Evolutionary conservation across 2,113 vertebrate species (phyloP).

Genomic region (Erythrolamprus reginae): DNA sequence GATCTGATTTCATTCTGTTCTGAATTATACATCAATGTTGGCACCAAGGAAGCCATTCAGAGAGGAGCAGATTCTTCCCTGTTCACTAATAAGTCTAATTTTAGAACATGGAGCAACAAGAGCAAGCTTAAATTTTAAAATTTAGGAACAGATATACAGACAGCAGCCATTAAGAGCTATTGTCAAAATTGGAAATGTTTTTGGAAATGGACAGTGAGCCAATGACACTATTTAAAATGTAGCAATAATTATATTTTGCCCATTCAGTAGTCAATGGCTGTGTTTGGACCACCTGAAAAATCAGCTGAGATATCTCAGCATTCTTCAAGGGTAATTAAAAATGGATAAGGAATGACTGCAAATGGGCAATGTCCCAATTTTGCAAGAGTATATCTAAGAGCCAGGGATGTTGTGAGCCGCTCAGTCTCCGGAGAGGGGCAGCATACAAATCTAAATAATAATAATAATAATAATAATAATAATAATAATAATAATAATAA

Average conservation of each 20-base stretch:
- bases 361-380: background rate
- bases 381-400: background rate
- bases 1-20: background rate
- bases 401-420: too few species aligned
- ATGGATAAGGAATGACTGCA: background rate
- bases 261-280: background rate
- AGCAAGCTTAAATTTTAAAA: background rate
- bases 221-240: background rate
- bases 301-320: background rate
- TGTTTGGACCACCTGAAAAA: background rate
- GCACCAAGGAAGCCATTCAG: background rate
- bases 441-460: too few species aligned
- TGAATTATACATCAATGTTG: background rate
- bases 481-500: too few species aligned
- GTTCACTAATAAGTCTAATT: background rate
- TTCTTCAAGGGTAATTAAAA: background rate
- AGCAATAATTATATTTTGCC: background rate
- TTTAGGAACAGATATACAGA: background rate
- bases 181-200: background rate
- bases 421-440: too few species aligned
- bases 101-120: background rate
- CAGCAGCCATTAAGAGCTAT: background rate
- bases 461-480: too few species aligned
- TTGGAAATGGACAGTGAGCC: background rate
- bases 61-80: background rate